phyloP scores from a whole-genome alignment of 2,888 invertebrate genomes.

The Watsonalla cultraria region DNA sequence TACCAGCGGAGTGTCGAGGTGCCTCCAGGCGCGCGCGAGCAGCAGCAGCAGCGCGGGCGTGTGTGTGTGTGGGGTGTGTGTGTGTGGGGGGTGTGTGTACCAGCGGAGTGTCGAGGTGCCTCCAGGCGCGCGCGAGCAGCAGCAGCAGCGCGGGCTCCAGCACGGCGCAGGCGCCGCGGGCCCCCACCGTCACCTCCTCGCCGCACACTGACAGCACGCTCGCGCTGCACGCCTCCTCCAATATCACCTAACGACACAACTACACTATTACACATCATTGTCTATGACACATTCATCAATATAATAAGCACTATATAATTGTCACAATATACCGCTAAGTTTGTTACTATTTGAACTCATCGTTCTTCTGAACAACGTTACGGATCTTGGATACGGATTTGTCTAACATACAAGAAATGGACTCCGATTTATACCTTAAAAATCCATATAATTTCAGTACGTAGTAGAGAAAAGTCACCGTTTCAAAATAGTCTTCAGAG shows the following conservation, averaged over 20 bases:
- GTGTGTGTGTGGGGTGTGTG: too few species aligned
- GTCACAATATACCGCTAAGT: not conserved
- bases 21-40: constrained; percentile 73
- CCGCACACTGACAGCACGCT: constrained; percentile 52
- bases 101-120: constrained; percentile 65
- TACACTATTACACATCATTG: too few species aligned
- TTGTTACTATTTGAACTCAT: not conserved
- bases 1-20: constrained; percentile 63
- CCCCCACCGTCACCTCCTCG: constrained; percentile 51
- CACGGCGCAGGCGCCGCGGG: constrained; percentile 67
- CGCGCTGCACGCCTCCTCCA: constrained; percentile 82
- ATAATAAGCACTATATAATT: not conserved
- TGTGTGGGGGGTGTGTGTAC: too few species aligned
- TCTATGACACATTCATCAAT: too few species aligned
- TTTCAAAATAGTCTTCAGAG: too few species aligned
- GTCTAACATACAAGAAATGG: too few species aligned
- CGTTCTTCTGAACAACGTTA: too few species aligned
- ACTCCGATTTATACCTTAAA: too few species aligned
- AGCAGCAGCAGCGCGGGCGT: constrained; percentile 74
- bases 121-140: constrained; percentile 73
- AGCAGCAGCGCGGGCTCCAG: constrained; percentile 76
- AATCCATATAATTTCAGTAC: too few species aligned
- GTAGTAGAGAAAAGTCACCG: too few species aligned
- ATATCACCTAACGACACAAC: constrained; percentile 63
- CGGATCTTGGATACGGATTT: too few species aligned